Conservation (phyloP, 2,888 invertebrate genomes). For the Eurytoma adleriae region DNA sequence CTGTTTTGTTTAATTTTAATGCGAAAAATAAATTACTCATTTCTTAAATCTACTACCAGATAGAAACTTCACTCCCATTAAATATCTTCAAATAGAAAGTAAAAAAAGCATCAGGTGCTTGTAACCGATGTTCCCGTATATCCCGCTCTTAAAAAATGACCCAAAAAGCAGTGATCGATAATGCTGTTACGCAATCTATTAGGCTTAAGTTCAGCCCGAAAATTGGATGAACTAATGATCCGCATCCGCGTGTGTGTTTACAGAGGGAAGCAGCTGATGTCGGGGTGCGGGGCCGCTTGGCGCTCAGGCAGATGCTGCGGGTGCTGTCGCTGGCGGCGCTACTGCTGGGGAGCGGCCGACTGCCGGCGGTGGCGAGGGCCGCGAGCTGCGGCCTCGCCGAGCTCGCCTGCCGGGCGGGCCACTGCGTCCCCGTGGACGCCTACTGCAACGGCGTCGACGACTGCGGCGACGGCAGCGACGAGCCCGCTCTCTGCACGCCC, state of each 20-base stretch:
- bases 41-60: too few species aligned
- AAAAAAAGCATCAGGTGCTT: too few species aligned
- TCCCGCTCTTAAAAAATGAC: too few species aligned
- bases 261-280: constrained; percentile 52
- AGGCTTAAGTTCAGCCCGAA: too few species aligned
- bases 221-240: too few species aligned
- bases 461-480: constrained; percentile 91
- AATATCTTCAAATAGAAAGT: too few species aligned
- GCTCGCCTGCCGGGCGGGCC: constrained; percentile 83
- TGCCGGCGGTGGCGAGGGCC: constrained; percentile 23
- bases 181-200: too few species aligned
- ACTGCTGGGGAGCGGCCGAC: not conserved
- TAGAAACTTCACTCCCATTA: too few species aligned
- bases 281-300: not conserved
- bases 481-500: constrained; percentile 86
- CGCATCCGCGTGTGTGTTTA: not conserved
- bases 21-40: too few species aligned
- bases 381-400: constrained; percentile 86
- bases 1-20: too few species aligned
- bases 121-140: too few species aligned
- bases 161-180: too few species aligned
- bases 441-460: constrained; percentile 91
- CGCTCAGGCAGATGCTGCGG: not conserved
- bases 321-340: not conserved
- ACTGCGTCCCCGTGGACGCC: constrained; percentile 89